These are phyloP conservation scores for Miltochrista miniata DNA, from an alignment of 2,888 invertebrate genomes.

Conservation along the genomic window DNA sequence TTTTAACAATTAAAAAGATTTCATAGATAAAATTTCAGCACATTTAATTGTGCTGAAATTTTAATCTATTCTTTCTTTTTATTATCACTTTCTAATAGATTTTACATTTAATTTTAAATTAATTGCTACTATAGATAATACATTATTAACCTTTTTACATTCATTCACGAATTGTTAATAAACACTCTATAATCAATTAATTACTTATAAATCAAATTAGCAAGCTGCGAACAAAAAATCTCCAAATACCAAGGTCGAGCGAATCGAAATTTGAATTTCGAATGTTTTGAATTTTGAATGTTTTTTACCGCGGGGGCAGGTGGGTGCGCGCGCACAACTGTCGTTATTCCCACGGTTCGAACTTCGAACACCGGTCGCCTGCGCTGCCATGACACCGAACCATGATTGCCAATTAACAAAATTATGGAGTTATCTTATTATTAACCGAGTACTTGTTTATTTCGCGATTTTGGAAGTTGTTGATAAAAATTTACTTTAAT, in stretches of 20 bases:
- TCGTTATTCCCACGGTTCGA: constrained; percentile 76
- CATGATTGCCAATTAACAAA: constrained; percentile 77
- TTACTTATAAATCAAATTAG: constrained; percentile 18
- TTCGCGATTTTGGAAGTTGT: background rate
- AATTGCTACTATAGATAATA: background rate
- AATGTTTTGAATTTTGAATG: constrained; percentile 48
- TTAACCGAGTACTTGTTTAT: constrained; percentile 4
- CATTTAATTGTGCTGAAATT: background rate
- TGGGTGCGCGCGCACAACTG: constrained; percentile 73
- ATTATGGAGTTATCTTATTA: constrained; percentile 40
- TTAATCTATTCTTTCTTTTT: background rate
- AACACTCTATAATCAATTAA: background rate
- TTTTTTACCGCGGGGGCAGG: constrained; percentile 75
- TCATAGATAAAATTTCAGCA: too few species aligned
- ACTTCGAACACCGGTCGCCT: constrained; percentile 66
- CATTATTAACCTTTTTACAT: background rate
- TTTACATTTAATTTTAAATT: background rate
- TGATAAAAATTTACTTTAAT: background rate
- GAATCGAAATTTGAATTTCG: constrained; percentile 74
- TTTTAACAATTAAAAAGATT: background rate
- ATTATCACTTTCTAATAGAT: background rate
- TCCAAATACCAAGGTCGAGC: constrained; percentile 67
- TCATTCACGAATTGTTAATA: background rate
- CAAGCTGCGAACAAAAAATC: constrained; percentile 23
- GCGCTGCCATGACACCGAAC: constrained; percentile 61